A percentile compares a stretch with the other conserved stretches of the same genome.
These are phyloP conservation scores for Ornithorhynchus anatinus DNA, from an alignment of 2,113 vertebrate species.

Conservation along the genomic window DNA sequence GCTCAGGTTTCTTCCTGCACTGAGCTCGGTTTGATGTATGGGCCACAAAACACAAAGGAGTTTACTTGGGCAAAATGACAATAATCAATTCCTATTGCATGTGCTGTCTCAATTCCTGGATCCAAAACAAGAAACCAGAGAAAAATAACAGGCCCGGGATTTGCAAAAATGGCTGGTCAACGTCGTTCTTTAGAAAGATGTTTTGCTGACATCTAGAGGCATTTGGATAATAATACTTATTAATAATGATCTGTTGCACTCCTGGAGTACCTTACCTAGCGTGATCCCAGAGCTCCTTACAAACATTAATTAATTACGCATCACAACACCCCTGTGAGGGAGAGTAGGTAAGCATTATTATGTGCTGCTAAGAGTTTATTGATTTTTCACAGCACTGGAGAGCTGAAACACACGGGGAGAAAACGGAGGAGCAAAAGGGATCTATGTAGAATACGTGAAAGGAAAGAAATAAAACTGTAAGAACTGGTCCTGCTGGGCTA, in stretches of 20 bases:
- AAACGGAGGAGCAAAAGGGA: constrained; percentile 11
- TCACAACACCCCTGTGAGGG: constrained; percentile 48
- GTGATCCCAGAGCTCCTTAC: constrained; percentile 40
- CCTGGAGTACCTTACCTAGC: neutral
- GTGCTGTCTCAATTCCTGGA: neutral
- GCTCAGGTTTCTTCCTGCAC: neutral
- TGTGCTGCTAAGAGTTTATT: constrained; percentile 56
- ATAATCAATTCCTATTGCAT: neutral
- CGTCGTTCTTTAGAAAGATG: constrained; percentile 62
- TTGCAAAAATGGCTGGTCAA: constrained; percentile 23
- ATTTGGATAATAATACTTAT: constrained; percentile 61
- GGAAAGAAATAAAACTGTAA: constrained; percentile 37
- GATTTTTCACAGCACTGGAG: constrained; percentile 51
- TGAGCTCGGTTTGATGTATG: constrained; percentile 1
- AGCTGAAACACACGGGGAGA: constrained; percentile 20
- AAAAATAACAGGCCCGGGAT: neutral
- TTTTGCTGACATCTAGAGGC: constrained; percentile 70
- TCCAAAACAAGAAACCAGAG: neutral
- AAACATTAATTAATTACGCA: constrained; percentile 60
- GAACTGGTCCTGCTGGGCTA: neutral
- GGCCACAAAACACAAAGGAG: neutral
- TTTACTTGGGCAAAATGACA: neutral
- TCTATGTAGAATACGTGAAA: constrained; percentile 16
- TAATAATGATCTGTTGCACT: constrained; percentile 49
- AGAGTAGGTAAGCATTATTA: constrained; percentile 51